These are phyloP conservation scores for Anniella stebbinsi DNA, from an alignment of 2,797 vertebrate species.

Conservation along the genomic window DNA sequence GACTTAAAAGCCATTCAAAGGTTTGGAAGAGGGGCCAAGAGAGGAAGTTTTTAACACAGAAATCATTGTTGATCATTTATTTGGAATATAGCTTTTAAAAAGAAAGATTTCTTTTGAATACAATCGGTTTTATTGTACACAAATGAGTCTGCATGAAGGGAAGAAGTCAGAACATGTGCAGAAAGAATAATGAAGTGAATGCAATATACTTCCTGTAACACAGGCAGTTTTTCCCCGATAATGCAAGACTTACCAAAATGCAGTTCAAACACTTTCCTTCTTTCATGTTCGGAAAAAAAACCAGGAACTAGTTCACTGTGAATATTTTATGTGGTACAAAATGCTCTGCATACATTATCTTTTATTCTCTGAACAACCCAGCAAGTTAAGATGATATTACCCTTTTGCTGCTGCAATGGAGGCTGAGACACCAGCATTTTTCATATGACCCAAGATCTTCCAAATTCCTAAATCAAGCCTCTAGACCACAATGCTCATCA, in stretches of 20 bases:
- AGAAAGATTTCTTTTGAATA: conserved; percentile 39
- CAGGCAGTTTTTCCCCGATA: conserved; percentile 50
- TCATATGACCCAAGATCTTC: neutral
- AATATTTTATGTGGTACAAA: neutral
- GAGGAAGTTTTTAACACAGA: conserved; percentile 32
- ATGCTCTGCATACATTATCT: neutral
- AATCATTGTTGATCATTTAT: conserved; percentile 31
- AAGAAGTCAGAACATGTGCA: conserved; percentile 55
- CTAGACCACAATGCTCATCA: neutral
- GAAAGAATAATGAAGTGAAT: conserved; percentile 51
- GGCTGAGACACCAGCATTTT: neutral
- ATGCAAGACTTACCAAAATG: conserved; percentile 28
- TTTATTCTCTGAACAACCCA: neutral
- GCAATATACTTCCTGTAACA: conserved; percentile 55
- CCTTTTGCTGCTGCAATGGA: neutral
- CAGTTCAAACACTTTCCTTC: conserved; percentile 11
- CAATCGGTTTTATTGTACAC: conserved; percentile 22
- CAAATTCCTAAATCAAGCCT: neutral
- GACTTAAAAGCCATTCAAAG: conserved; percentile 25
- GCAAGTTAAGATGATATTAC: neutral
- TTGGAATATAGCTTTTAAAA: conserved; percentile 57
- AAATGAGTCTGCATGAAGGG: conserved; percentile 42
- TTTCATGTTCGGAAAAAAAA: neutral
- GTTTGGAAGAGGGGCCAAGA: conserved; percentile 1
- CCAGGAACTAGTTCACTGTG: neutral